A percentile compares a stretch with the other conserved stretches of the same genome.
phyloP scores from a whole-genome alignment of 2,113 vertebrate genomes.

The Mastomys coucha region DNA sequence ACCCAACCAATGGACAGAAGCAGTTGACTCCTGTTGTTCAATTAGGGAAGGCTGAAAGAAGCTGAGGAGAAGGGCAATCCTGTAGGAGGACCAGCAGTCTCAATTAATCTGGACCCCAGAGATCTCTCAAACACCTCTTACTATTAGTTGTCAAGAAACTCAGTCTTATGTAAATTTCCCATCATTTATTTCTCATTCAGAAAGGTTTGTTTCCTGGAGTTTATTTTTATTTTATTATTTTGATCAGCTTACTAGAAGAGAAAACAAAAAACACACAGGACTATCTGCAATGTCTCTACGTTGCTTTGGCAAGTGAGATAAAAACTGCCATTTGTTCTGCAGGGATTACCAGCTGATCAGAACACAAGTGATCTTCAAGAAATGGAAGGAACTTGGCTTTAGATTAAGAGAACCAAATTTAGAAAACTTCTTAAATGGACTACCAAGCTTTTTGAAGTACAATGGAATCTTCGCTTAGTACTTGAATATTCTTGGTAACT shows the following conservation, averaged over 20 bases:
- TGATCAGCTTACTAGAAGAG: background rate
- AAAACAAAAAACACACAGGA: background rate
- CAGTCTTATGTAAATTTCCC: background rate
- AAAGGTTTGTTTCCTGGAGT: background rate
- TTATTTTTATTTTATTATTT: slow-evolving; percentile 1
- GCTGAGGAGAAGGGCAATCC: too few species aligned
- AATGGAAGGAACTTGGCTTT: background rate
- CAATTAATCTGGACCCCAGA: too few species aligned
- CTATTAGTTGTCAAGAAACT: background rate
- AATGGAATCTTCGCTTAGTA: background rate
- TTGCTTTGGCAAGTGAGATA: background rate
- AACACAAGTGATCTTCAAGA: background rate
- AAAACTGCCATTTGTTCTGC: background rate
- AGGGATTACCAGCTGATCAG: background rate
- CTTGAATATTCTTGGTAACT: background rate
- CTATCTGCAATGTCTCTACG: background rate
- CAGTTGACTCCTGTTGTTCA: too few species aligned
- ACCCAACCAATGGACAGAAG: too few species aligned
- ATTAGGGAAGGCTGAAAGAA: too few species aligned
- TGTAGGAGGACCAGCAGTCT: too few species aligned
- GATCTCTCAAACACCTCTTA: background rate
- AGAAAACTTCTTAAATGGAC: background rate
- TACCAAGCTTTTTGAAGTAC: background rate
- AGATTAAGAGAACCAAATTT: slow-evolving; percentile 3
- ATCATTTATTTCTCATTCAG: background rate